A percentile compares a stretch with the other conserved stretches of the same genome.
phyloP scores from a whole-genome alignment of 2,797 vertebrate species.

The Enoplosus armatus region DNA sequence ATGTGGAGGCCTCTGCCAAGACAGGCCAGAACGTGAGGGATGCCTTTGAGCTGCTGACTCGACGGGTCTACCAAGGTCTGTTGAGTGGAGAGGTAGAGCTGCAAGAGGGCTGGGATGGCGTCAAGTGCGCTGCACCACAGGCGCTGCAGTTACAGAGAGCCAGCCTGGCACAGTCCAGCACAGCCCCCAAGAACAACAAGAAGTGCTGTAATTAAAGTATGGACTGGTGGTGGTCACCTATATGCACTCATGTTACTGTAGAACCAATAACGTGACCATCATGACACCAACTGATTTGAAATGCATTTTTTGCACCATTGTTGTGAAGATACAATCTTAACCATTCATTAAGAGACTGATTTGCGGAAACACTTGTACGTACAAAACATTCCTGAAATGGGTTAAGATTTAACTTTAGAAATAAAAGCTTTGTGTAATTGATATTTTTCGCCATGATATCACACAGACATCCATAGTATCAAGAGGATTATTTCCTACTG shows the following conservation, averaged over 20 bases:
- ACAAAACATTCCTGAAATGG: neutral
- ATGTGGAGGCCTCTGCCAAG: conserved; percentile 89
- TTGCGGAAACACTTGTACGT: neutral
- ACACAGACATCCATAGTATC: neutral
- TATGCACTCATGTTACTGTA: neutral
- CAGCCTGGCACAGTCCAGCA: conserved; percentile 27
- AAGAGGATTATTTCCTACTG: neutral
- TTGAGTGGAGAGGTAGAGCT: conserved; percentile 79
- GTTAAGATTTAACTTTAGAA: neutral
- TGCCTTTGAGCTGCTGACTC: conserved; percentile 84
- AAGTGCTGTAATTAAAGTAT: conserved; percentile 75
- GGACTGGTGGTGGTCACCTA: neutral
- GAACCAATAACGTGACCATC: neutral
- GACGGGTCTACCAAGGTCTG: conserved; percentile 84
- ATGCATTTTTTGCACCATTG: conserved; percentile 18
- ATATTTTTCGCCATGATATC: neutral
- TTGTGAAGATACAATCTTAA: neutral
- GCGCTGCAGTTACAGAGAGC: conserved; percentile 55
- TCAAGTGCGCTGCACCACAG: conserved; percentile 82
- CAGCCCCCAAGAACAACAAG: conserved; percentile 53
- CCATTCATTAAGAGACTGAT: neutral
- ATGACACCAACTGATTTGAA: conserved; percentile 2
- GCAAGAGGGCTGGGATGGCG: conserved; percentile 85
- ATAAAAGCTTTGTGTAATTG: neutral
- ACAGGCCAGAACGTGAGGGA: conserved; percentile 83